Percentiles rank a stretch among this genome's conserved stretches.
These are phyloP conservation scores for Phrynocephalus guinanensis DNA, from an alignment of 2,797 vertebrate genomes.

Conservation along the genomic window DNA sequence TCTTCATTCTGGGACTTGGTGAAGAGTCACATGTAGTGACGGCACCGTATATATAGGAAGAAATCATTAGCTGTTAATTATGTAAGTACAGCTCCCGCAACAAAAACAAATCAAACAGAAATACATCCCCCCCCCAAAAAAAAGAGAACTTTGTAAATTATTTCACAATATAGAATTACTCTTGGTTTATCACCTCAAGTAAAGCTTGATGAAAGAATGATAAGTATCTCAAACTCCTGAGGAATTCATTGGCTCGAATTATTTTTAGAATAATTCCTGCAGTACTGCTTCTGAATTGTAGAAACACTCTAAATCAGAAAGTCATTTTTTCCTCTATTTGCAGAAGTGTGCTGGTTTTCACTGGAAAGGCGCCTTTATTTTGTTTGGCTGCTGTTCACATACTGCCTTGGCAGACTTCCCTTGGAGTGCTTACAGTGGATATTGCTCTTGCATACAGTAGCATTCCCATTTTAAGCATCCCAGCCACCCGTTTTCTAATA, in stretches of 20 bases:
- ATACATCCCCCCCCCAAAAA: constrained; percentile 49
- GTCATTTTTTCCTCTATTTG: constrained; percentile 90
- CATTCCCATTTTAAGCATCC: constrained; percentile 82
- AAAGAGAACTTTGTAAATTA: constrained; percentile 8
- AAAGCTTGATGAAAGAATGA: constrained; percentile 75
- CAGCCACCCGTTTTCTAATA: constrained; percentile 81
- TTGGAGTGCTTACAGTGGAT: constrained; percentile 90
- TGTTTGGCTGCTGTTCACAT: constrained; percentile 94
- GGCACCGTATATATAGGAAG: background rate
- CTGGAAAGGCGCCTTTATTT: constrained; percentile 93
- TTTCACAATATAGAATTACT: constrained; percentile 49
- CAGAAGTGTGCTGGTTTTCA: constrained; percentile 88
- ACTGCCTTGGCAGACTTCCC: constrained; percentile 89
- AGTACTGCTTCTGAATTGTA: constrained; percentile 81
- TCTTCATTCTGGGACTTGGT: background rate
- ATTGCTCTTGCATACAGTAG: constrained; percentile 86
- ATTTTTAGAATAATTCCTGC: constrained; percentile 85
- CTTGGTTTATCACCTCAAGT: constrained; percentile 74
- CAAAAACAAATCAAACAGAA: constrained; percentile 26
- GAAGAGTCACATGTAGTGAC: background rate
- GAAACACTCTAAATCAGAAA: constrained; percentile 84
- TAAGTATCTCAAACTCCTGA: constrained; percentile 72
- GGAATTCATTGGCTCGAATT: constrained; percentile 74
- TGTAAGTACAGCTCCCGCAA: background rate
- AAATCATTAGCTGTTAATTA: background rate